phyloP scores from a whole-genome alignment of 2,113 vertebrate species.

The Sylvia atricapilla region DNA sequence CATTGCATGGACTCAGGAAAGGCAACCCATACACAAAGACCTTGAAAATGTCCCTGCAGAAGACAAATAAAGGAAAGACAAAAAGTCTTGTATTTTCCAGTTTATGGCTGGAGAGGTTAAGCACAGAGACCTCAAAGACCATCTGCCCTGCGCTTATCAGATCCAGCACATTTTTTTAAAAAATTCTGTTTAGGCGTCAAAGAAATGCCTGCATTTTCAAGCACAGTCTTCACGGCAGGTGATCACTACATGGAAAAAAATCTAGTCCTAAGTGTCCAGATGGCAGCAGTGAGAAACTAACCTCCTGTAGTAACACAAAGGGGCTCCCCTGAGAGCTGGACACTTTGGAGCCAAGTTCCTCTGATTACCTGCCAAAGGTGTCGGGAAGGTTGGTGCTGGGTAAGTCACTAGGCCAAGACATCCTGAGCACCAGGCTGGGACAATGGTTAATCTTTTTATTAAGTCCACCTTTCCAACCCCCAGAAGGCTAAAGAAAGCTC shows the following conservation, averaged over 20 bases:
- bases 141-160: rapidly evolving
- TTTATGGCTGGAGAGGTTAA: background rate
- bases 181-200: background rate
- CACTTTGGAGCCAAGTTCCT: background rate
- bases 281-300: background rate
- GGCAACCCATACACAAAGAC: background rate
- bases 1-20: background rate
- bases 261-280: background rate
- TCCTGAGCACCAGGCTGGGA: background rate
- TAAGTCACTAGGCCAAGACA: background rate
- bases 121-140: background rate
- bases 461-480: background rate
- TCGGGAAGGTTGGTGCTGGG: background rate
- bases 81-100: background rate
- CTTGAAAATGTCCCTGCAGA: background rate
- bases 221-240: background rate
- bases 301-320: background rate
- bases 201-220: background rate
- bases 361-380: background rate
- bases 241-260: background rate
- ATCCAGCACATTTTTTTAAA: rapidly evolving
- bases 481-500: background rate
- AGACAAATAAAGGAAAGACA: background rate
- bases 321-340: background rate
- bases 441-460: background rate